Percentiles rank a stretch among this genome's conserved stretches.
These are phyloP conservation scores for Acronicta leporina DNA, from an alignment of 2,888 invertebrate genomes.

Conservation along the genomic window DNA sequence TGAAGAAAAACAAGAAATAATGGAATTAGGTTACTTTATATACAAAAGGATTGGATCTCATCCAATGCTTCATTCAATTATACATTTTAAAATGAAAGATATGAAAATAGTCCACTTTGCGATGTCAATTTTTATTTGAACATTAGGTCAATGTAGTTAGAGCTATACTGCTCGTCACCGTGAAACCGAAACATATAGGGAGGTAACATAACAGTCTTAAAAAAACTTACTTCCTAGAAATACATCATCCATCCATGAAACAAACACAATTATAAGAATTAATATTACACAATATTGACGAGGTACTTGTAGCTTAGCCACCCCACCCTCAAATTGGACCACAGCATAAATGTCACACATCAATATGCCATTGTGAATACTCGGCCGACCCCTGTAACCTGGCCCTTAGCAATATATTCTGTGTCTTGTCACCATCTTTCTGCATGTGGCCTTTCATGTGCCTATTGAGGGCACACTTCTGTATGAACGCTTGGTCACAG, in stretches of 20 bases:
- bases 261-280: neutral
- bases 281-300: neutral
- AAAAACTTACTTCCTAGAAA: no score
- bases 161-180: no score
- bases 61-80: neutral
- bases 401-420: slow-evolving; percentile 46
- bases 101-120: no score
- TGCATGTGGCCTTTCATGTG: slow-evolving; percentile 93
- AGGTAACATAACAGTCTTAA: no score
- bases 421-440: slow-evolving; percentile 51
- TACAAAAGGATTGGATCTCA: neutral
- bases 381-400: slow-evolving; percentile 41
- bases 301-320: slow-evolving; percentile 30
- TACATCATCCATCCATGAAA: no score
- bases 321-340: neutral
- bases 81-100: no score
- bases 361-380: slow-evolving; percentile 41
- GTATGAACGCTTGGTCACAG: slow-evolving; percentile 97
- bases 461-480: slow-evolving; percentile 96
- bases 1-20: neutral
- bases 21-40: slow-evolving; percentile 14
- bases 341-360: slow-evolving; percentile 29
- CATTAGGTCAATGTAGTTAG: no score
- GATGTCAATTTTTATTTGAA: no score
- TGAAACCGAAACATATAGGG: no score